These are phyloP conservation scores for Gallinago solitaria DNA, from an alignment of 2,797 vertebrate genomes.

Conservation along the genomic window DNA sequence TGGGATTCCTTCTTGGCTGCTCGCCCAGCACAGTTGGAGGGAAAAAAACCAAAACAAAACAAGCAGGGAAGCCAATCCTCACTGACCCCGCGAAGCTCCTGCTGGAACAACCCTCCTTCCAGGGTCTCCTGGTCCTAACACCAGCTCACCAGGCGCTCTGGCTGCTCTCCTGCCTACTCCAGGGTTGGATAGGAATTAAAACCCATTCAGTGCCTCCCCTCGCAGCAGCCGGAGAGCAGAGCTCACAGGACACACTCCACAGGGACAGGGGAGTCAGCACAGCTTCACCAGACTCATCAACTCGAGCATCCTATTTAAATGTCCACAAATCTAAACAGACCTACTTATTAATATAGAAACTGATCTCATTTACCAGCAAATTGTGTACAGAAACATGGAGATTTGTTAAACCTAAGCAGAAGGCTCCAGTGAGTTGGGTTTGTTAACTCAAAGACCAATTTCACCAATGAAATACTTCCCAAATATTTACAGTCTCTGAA, in stretches of 20 bases:
- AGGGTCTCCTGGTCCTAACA: neutral
- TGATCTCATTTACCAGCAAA: neutral
- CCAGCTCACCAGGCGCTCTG: neutral
- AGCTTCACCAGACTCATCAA: neutral
- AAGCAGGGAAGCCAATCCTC: neutral
- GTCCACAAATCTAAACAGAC: neutral
- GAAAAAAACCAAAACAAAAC: neutral
- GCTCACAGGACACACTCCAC: neutral
- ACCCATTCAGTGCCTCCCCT: neutral
- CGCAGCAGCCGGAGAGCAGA: neutral
- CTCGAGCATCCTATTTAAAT: neutral
- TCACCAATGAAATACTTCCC: neutral
- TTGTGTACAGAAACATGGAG: neutral
- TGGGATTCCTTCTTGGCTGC: conserved; percentile 49
- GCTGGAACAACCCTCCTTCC: neutral
- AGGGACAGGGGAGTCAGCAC: accelerated
- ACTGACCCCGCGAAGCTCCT: neutral
- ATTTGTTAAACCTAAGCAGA: neutral
- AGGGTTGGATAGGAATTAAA: neutral
- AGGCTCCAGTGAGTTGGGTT: neutral
- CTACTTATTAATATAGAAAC: neutral
- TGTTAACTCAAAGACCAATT: neutral
- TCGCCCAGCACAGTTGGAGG: conserved; percentile 30
- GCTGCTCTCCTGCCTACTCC: neutral
- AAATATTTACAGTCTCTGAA: neutral